Percentiles rank a stretch among this genome's conserved stretches.
Conservation (phyloP, 2,113 vertebrate genomes). For the Hippocampus guttulatus region DNA sequence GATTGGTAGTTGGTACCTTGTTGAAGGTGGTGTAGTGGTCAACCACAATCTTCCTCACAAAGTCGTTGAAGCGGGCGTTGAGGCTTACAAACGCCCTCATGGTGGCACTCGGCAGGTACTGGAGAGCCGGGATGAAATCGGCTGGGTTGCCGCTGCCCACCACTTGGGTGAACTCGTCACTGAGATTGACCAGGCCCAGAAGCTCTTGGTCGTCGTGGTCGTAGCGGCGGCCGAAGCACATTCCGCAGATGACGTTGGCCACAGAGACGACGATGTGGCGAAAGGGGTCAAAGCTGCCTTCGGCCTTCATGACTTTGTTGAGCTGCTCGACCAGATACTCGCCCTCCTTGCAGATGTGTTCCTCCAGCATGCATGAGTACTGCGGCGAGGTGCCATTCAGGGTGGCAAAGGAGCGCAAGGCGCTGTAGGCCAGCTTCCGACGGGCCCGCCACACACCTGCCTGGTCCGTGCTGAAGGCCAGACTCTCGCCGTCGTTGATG, state of each 20-base stretch:
- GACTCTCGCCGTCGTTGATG: constrained; percentile 68
- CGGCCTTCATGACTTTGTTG: constrained; percentile 56
- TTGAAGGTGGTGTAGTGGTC: constrained; percentile 79
- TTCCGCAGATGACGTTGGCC: constrained; percentile 84
- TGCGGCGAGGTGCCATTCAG: constrained; percentile 46
- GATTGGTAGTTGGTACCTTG: constrained; percentile 63
- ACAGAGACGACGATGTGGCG: constrained; percentile 81
- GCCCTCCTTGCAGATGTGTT: constrained; percentile 77
- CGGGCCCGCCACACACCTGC: constrained; percentile 70
- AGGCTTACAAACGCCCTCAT: constrained; percentile 73
- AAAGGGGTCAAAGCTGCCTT: constrained; percentile 78
- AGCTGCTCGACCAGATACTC: constrained; percentile 69
- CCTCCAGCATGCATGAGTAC: constrained; percentile 71
- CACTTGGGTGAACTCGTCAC: constrained; percentile 70
- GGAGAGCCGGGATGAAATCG: constrained; percentile 85
- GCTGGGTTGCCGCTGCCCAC: constrained; percentile 70
- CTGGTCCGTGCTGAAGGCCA: constrained; percentile 74
- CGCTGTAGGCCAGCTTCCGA: constrained; percentile 74
- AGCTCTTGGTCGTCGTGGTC: constrained; percentile 77
- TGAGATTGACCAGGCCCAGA: constrained; percentile 71
- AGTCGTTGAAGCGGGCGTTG: constrained; percentile 66
- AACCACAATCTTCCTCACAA: constrained; percentile 72
- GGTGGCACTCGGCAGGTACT: constrained; percentile 70
- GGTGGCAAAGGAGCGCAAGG: constrained; percentile 73
- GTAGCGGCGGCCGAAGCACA: constrained; percentile 83